A percentile compares a stretch with the other conserved stretches of the same genome.
These are phyloP conservation scores for Pristiophorus japonicus DNA, from an alignment of 2,113 vertebrate genomes.

Conservation along the genomic window DNA sequence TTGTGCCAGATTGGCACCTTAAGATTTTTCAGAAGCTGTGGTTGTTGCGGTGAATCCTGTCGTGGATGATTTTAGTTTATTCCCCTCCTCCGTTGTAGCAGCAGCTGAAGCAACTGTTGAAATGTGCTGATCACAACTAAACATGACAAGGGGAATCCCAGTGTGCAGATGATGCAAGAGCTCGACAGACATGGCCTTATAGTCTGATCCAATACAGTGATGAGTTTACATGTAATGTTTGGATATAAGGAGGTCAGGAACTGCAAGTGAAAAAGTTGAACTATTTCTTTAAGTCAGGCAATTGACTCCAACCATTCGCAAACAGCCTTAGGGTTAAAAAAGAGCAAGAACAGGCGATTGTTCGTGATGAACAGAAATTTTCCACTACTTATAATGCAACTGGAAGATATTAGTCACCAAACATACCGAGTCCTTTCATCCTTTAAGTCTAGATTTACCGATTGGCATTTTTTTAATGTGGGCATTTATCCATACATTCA, in stretches of 20 bases:
- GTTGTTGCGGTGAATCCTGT: background rate
- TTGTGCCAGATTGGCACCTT: background rate
- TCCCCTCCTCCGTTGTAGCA: background rate
- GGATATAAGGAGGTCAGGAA: background rate
- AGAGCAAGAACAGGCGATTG: background rate
- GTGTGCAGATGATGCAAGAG: background rate
- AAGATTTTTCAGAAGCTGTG: background rate
- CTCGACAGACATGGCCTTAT: background rate
- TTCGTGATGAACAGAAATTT: background rate
- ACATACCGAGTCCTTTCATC: background rate
- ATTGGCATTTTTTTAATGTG: background rate
- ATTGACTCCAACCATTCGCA: background rate
- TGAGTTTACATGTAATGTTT: background rate
- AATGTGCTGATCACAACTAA: background rate
- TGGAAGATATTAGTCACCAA: constrained; percentile 8
- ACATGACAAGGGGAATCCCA: background rate
- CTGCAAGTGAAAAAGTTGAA: background rate
- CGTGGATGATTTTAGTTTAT: background rate
- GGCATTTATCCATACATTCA: background rate
- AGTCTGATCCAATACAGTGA: background rate
- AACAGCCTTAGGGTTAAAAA: background rate
- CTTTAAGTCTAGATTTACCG: background rate
- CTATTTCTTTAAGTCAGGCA: background rate
- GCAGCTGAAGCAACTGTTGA: background rate
- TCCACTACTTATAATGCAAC: background rate